A percentile compares a stretch with the other conserved stretches of the same genome.
These are phyloP conservation scores for Hormaphis cornu DNA, from an alignment of 1,140 invertebrate genomes.

Conservation along the genomic window DNA sequence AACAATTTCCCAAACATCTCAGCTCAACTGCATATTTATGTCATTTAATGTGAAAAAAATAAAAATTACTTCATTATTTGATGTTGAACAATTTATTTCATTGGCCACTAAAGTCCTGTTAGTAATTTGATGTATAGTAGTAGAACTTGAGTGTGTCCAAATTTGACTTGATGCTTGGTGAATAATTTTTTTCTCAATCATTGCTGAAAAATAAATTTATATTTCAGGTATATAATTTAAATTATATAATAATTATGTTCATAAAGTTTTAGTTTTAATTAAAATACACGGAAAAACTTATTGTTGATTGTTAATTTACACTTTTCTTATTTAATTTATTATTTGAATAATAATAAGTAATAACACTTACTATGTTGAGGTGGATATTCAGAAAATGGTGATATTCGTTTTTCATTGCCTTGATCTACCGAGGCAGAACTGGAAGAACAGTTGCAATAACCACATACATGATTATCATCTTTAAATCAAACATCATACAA, in stretches of 20 bases:
- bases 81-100: neutral
- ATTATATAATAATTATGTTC: too few relatives aligned
- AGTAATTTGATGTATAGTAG: slow-evolving; percentile 16
- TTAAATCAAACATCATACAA: neutral
- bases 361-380: slow-evolving; percentile 14
- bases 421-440: slow-evolving; percentile 22
- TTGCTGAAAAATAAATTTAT: neutral
- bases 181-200: slow-evolving; percentile 25
- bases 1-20: too few relatives aligned
- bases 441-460: slow-evolving; percentile 29
- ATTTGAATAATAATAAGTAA: neutral
- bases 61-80: slow-evolving; percentile 6
- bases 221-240: neutral
- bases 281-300: too few relatives aligned
- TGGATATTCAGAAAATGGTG: slow-evolving; percentile 21
- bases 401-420: slow-evolving; percentile 26
- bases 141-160: slow-evolving; percentile 25
- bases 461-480: slow-evolving; percentile 29
- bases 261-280: too few relatives aligned
- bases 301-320: too few relatives aligned
- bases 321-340: neutral
- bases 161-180: slow-evolving; percentile 20
- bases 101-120: slow-evolving; percentile 11
- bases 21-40: too few relatives aligned
- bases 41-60: too few relatives aligned